A percentile compares a stretch with the other conserved stretches of the same genome.
Evolutionary conservation across 2,888 invertebrate genomes (phyloP).

Genomic region (Hipparchia semele): DNA sequence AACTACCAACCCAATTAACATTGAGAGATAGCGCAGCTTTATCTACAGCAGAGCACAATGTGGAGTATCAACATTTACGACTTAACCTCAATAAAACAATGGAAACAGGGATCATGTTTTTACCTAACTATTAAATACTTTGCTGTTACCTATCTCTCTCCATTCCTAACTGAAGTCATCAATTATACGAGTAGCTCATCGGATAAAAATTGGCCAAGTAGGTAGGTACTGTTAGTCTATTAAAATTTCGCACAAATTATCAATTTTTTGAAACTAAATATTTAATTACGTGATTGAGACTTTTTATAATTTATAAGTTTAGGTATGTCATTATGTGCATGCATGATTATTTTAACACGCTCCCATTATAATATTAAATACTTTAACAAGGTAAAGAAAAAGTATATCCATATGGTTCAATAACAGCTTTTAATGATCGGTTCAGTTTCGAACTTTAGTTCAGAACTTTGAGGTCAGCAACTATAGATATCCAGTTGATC

Average conservation of each 20-base stretch:
- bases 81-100: slow-evolving; percentile 17
- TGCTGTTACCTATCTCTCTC: background rate
- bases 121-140: background rate
- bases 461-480: slow-evolving; percentile 3
- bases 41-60: slow-evolving; percentile 6
- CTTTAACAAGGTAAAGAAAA: background rate
- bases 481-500: background rate
- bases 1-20: slow-evolving; percentile 55
- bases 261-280: too few relatives aligned
- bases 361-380: too few relatives aligned
- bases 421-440: slow-evolving; percentile 9
- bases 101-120: background rate
- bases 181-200: too few relatives aligned
- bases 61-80: slow-evolving; percentile 2
- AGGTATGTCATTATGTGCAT: too few relatives aligned
- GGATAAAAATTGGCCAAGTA: too few relatives aligned
- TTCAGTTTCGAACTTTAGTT: slow-evolving; percentile 12
- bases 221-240: too few relatives aligned
- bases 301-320: too few relatives aligned
- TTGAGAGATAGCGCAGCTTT: slow-evolving; percentile 38
- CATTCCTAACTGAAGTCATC: background rate
- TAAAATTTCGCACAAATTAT: too few relatives aligned
- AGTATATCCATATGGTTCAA: slow-evolving; percentile 13
- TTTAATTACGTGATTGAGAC: too few relatives aligned
- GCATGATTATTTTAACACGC: too few relatives aligned